These are phyloP conservation scores for Tupiocoris notatus DNA, from an alignment of 2,888 invertebrate genomes.

Conservation along the genomic window DNA sequence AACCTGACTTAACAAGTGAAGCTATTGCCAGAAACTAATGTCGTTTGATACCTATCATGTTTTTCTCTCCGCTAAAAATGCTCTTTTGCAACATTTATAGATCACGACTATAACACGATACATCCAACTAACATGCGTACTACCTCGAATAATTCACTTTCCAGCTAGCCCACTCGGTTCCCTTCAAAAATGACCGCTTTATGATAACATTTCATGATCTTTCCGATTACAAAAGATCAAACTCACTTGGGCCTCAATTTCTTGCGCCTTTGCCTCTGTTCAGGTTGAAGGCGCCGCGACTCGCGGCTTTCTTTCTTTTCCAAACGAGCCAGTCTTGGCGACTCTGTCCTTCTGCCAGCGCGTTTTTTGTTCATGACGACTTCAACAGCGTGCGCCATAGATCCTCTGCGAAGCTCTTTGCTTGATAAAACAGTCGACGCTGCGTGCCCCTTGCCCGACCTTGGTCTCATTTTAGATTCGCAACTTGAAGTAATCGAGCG, in stretches of 20 bases:
- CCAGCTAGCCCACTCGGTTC: no score
- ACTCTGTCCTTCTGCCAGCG: conserved; percentile 22
- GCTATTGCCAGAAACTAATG: no score
- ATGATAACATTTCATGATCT: background rate
- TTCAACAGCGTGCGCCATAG: conserved; percentile 18
- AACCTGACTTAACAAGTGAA: no score
- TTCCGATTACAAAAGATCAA: no score
- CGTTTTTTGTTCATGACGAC: conserved; percentile 28
- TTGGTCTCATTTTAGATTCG: background rate
- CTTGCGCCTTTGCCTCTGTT: conserved; percentile 29
- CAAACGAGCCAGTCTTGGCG: conserved; percentile 24
- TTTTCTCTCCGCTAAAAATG: no score
- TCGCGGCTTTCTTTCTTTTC: conserved; percentile 37
- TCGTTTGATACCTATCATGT: no score
- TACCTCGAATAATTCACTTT: no score
- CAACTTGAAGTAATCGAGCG: conserved; percentile 12
- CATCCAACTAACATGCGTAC: no score
- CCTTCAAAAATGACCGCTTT: no score
- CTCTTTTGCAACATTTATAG: no score
- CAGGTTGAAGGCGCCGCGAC: conserved; percentile 27
- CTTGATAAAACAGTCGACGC: background rate
- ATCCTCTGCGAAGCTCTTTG: conserved; percentile 7
- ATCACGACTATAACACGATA: no score
- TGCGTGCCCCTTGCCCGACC: conserved; percentile 11
- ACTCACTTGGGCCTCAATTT: conserved; percentile 39